A percentile compares a stretch with the other conserved stretches of the same genome.
Evolutionary conservation across 2,888 invertebrate genomes (phyloP).

Genomic region (Clusia tigrina): DNA sequence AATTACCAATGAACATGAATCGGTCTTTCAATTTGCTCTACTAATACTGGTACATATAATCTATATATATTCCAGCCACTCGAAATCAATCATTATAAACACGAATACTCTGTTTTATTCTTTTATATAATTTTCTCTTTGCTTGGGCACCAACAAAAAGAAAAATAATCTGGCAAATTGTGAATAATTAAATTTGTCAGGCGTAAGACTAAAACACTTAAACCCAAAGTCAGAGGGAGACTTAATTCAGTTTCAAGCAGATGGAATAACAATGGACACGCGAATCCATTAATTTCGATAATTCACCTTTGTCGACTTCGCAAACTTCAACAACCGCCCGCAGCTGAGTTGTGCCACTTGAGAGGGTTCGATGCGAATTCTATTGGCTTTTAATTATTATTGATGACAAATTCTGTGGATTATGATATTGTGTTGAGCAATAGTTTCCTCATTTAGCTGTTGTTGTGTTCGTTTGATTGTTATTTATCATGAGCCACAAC

Average conservation of each 20-base stretch:
- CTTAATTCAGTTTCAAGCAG: background rate
- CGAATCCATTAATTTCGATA: background rate
- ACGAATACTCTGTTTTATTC: too few species aligned
- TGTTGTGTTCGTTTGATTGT: too few species aligned
- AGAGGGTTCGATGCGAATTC: background rate
- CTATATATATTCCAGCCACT: too few species aligned
- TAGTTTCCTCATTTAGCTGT: too few species aligned
- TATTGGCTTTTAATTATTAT: background rate
- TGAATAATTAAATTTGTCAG: conserved; percentile 6
- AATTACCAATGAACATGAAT: too few species aligned
- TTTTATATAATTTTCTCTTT: too few species aligned
- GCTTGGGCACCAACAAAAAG: too few species aligned
- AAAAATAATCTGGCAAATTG: background rate
- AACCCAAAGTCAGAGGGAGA: background rate
- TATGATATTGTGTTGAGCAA: background rate
- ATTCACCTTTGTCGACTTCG: background rate
- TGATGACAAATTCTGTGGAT: background rate
- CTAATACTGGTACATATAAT: too few species aligned
- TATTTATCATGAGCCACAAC: too few species aligned
- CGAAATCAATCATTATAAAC: too few species aligned
- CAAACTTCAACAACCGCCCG: background rate
- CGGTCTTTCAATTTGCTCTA: too few species aligned
- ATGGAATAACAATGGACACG: background rate
- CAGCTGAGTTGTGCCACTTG: background rate
- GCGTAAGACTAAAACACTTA: background rate